Conservation (phyloP, 2,797 vertebrate genomes). For the Acanthurus tractus region DNA sequence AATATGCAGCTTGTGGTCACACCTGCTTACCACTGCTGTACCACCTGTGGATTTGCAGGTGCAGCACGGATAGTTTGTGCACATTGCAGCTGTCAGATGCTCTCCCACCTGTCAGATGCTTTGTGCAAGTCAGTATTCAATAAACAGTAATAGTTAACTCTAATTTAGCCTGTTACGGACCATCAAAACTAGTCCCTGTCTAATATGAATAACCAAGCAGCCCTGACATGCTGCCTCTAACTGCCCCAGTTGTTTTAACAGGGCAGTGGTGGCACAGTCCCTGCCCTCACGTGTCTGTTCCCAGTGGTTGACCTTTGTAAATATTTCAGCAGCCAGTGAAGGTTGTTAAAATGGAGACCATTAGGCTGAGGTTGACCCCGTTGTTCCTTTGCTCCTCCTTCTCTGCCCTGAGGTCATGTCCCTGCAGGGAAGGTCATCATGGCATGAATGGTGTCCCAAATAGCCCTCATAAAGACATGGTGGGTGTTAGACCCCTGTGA, state of each 20-base stretch:
- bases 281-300: slow-evolving; percentile 12
- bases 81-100: slow-evolving; percentile 39
- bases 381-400: slow-evolving; percentile 6
- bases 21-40: slow-evolving; percentile 38
- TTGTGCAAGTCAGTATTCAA: neutral
- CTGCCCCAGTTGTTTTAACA: neutral
- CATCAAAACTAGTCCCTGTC: neutral
- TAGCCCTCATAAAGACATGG: slow-evolving; percentile 55
- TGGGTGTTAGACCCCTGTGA: slow-evolving; percentile 22
- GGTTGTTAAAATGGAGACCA: slow-evolving; percentile 2
- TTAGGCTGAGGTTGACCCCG: slow-evolving; percentile 9
- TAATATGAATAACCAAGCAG: neutral
- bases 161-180: neutral
- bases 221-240: neutral
- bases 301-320: neutral
- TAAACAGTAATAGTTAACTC: neutral
- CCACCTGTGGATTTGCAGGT: slow-evolving; percentile 47
- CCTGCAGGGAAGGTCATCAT: slow-evolving; percentile 39
- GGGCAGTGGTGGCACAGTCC: neutral
- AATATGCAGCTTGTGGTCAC: slow-evolving; percentile 29
- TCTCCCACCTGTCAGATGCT: slow-evolving; percentile 5
- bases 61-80: neutral
- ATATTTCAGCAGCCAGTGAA: slow-evolving; percentile 13
- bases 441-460: slow-evolving; percentile 46
- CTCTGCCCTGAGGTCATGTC: neutral